Conservation (phyloP, 2,888 invertebrate species). For the Euclidia mi region DNA sequence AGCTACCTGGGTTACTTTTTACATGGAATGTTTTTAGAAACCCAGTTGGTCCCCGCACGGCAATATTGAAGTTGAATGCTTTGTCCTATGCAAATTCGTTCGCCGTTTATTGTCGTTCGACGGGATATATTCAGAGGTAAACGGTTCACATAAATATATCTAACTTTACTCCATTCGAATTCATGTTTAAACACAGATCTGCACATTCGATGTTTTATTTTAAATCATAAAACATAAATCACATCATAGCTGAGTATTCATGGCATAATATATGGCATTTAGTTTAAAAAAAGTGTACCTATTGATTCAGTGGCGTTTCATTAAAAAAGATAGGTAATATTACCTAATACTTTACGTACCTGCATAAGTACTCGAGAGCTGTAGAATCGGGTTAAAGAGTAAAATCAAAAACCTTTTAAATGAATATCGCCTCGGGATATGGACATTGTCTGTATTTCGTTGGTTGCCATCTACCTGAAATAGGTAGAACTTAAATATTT, state of each 20-base stretch:
- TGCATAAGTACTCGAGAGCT: constrained; percentile 32
- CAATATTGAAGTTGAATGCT: constrained; percentile 77
- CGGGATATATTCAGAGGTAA: constrained; percentile 65
- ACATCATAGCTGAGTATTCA: too few species aligned
- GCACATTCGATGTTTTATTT: background rate
- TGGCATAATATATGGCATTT: too few species aligned
- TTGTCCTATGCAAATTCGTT: constrained; percentile 80
- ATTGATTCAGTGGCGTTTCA: too few species aligned
- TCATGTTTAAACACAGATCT: background rate
- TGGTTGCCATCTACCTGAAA: constrained; percentile 33
- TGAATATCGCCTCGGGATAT: constrained; percentile 55
- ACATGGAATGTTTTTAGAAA: constrained; percentile 35
- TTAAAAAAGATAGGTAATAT: too few species aligned
- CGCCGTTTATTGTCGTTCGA: constrained; percentile 72
- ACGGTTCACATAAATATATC: constrained; percentile 53
- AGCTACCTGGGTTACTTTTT: constrained; percentile 16
- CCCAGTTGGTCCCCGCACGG: constrained; percentile 57
- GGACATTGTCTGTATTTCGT: constrained; percentile 34
- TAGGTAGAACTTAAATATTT: background rate
- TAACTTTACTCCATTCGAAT: constrained; percentile 10
- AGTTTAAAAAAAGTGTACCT: too few species aligned
- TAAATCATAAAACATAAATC: too few species aligned
- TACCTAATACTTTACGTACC: too few species aligned
- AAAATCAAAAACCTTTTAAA: constrained; percentile 61
- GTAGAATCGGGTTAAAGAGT: constrained; percentile 37